Evolutionary conservation across 2,797 vertebrate genomes (phyloP).

Genomic region (Pipistrellus kuhlii): DNA sequence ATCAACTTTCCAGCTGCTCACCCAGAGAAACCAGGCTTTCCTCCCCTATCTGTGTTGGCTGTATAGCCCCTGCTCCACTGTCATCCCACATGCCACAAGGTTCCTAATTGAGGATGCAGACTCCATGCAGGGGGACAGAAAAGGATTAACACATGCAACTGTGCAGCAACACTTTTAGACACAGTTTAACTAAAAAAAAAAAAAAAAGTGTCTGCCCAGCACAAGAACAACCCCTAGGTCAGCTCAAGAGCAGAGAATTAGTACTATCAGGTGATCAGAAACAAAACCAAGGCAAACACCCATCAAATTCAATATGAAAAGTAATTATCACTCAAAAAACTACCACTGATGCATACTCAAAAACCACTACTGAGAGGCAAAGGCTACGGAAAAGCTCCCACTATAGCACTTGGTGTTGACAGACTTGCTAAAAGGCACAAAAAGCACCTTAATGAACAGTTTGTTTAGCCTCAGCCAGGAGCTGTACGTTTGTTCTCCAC

Average conservation of each 20-base stretch:
- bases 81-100: slow-evolving; percentile 62
- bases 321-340: slow-evolving; percentile 67
- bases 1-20: slow-evolving; percentile 39
- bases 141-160: slow-evolving; percentile 94
- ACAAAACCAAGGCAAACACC: slow-evolving; percentile 88
- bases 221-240: slow-evolving; percentile 75
- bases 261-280: slow-evolving; percentile 91
- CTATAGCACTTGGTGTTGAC: slow-evolving; percentile 1
- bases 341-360: slow-evolving; percentile 72
- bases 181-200: slow-evolving; percentile 79
- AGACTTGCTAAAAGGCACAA: slow-evolving; percentile 60
- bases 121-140: slow-evolving; percentile 90
- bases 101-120: slow-evolving; percentile 82
- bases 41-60: not conserved
- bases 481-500: not conserved
- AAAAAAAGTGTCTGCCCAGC: slow-evolving; percentile 79
- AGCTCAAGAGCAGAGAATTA: slow-evolving; percentile 91
- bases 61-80: slow-evolving; percentile 7
- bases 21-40: not conserved
- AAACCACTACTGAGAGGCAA: slow-evolving; percentile 61
- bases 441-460: slow-evolving; percentile 26
- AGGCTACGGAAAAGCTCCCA: slow-evolving; percentile 24
- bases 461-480: slow-evolving; percentile 24
- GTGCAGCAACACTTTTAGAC: slow-evolving; percentile 87
- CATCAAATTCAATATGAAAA: slow-evolving; percentile 81